phyloP scores from a whole-genome alignment of 2,797 vertebrate species.

The Neostethus bicornis region DNA sequence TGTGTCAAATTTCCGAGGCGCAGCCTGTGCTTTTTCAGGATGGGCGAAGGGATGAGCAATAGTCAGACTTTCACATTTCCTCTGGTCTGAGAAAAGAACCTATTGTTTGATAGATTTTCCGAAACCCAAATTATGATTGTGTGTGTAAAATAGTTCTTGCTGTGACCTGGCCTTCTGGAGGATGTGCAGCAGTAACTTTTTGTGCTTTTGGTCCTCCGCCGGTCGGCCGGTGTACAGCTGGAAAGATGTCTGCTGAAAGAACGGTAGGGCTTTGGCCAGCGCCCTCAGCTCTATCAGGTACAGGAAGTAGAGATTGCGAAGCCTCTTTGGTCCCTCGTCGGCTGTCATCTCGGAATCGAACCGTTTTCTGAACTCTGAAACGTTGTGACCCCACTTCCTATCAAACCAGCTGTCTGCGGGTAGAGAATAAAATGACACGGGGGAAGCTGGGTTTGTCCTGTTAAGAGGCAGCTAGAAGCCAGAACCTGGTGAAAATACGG shows the following conservation, averaged over 20 bases:
- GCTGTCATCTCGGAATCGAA: constrained; percentile 88
- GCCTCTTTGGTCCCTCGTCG: constrained; percentile 90
- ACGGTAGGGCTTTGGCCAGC: constrained; percentile 89
- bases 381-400: constrained; percentile 90
- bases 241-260: constrained; percentile 85
- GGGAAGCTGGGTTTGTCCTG: too few species aligned
- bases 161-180: constrained; percentile 88
- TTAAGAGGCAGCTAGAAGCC: too few species aligned
- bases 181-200: constrained; percentile 83
- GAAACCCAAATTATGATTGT: too few species aligned
- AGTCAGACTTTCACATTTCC: too few species aligned
- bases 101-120: too few species aligned
- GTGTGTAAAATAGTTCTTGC: background rate
- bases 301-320: constrained; percentile 94
- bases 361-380: constrained; percentile 88
- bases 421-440: too few species aligned
- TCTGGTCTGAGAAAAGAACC: too few species aligned
- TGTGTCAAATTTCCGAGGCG: too few species aligned
- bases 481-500: too few species aligned
- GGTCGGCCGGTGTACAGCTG: constrained; percentile 87
- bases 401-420: constrained; percentile 89
- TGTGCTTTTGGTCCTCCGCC: constrained; percentile 77
- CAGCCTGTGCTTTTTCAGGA: too few species aligned
- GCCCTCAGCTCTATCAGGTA: constrained; percentile 93
- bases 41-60: too few species aligned